These are phyloP conservation scores for Hycleus phaleratus DNA, from an alignment of 1,140 invertebrate genomes.

Conservation along the genomic window DNA sequence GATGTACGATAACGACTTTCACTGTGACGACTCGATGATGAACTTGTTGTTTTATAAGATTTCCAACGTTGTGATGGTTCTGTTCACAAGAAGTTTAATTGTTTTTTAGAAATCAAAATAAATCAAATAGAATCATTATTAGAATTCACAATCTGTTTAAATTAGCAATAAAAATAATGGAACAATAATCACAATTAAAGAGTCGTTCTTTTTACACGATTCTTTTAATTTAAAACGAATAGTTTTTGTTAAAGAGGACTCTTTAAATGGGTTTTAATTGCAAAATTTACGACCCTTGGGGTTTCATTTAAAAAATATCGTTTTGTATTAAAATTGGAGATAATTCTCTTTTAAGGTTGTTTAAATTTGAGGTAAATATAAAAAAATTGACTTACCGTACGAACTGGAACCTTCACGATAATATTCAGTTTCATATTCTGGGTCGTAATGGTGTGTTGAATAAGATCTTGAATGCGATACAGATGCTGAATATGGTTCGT, in stretches of 20 bases:
- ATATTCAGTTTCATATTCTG: conserved; percentile 27
- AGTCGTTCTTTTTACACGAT: conserved; percentile 3
- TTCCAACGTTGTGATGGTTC: conserved; percentile 27
- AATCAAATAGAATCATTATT: background rate
- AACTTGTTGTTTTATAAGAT: conserved; percentile 23
- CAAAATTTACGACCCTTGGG: background rate
- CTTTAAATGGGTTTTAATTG: conserved; percentile 1
- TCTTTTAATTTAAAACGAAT: conserved; percentile 1
- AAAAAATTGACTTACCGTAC: conserved; percentile 26
- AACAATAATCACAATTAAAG: background rate
- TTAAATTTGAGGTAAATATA: background rate
- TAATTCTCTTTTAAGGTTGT: conserved; percentile 4
- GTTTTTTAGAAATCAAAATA: conserved; percentile 9
- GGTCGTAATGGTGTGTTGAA: conserved; percentile 24
- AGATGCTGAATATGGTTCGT: conserved; percentile 18
- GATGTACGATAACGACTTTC: conserved; percentile 25
- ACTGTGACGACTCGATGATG: conserved; percentile 22
- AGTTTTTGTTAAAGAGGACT: conserved; percentile 7
- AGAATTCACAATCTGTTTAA: too few relatives aligned
- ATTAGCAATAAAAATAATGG: too few relatives aligned
- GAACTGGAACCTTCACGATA: conserved; percentile 25
- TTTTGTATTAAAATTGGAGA: background rate
- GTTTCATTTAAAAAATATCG: background rate
- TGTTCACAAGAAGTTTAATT: conserved; percentile 22
- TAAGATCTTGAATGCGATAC: conserved; percentile 17